These are phyloP conservation scores for Yoshiicerus persimilis DNA, from an alignment of 1,140 invertebrate species.

Conservation along the genomic window DNA sequence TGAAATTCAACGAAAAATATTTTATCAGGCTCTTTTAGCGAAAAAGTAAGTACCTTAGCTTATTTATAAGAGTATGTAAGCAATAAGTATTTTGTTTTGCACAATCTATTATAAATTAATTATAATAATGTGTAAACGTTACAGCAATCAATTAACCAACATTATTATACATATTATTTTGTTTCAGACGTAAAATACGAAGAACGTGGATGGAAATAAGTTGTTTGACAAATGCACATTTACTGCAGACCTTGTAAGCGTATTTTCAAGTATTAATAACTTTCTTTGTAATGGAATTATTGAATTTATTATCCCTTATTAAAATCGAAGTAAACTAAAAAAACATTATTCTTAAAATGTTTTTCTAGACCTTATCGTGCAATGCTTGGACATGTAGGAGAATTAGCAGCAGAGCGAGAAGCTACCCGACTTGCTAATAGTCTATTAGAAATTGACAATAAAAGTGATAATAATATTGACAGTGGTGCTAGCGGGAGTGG, in stretches of 20 bases:
- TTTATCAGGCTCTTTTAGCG: constrained; percentile 2
- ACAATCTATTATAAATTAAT: not conserved
- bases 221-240: constrained; percentile 36
- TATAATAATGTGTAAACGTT: not conserved
- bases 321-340: not conserved
- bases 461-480: not conserved
- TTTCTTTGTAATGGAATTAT: not conserved
- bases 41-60: constrained; percentile 23
- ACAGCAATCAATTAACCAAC: not conserved
- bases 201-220: constrained; percentile 44
- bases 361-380: constrained; percentile 38
- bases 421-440: not conserved
- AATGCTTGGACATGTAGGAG: constrained; percentile 38
- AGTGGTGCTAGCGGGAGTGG: not conserved
- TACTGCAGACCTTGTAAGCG: constrained; percentile 40
- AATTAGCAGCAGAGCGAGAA: constrained; percentile 26
- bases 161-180: not conserved
- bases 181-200: constrained; percentile 32
- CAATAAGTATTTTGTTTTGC: not conserved
- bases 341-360: not conserved
- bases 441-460: not conserved
- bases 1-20: constrained; percentile 16
- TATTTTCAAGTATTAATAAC: too few relatives aligned
- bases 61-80: not conserved
- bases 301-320: not conserved